Evolutionary conservation across 2,797 vertebrate species (phyloP).

Genomic region (Lagorchestes hirsutus): DNA sequence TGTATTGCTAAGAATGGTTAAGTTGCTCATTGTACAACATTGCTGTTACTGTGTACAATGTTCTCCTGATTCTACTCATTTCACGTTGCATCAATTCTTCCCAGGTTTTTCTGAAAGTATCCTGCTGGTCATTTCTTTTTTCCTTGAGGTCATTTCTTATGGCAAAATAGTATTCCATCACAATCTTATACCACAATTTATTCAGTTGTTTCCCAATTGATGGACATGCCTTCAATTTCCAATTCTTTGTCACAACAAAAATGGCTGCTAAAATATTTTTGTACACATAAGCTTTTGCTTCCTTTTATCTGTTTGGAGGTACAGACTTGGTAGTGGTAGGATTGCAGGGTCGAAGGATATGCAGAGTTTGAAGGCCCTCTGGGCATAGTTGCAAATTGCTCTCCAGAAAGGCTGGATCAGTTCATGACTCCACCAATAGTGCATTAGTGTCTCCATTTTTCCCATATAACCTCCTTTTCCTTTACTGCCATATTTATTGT

Average conservation of each 20-base stretch:
- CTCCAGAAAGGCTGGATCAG: not conserved
- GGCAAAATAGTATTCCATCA: not conserved
- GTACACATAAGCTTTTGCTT: not conserved
- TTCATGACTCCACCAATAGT: not conserved
- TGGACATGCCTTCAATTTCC: not conserved
- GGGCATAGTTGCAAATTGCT: not conserved
- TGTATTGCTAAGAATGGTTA: not conserved
- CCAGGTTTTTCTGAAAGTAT: not conserved
- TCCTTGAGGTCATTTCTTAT: not conserved
- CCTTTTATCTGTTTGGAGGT: not conserved
- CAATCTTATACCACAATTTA: not conserved
- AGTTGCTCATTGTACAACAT: not conserved
- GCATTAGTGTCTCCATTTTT: not conserved
- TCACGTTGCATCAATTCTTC: not conserved
- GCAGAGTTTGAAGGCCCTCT: not conserved
- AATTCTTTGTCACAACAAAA: not conserved
- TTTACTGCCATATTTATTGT: not conserved
- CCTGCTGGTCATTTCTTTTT: not conserved
- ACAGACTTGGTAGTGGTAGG: not conserved
- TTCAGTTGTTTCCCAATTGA: not conserved
- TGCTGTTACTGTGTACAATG: not conserved
- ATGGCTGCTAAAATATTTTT: not conserved
- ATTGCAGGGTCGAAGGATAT: not conserved
- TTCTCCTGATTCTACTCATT: not conserved
- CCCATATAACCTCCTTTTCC: not conserved